A percentile compares a stretch with the other conserved stretches of the same genome.
Evolutionary conservation across 2,113 vertebrate species (phyloP).

Genomic region (Urocynchramus pylzowi): DNA sequence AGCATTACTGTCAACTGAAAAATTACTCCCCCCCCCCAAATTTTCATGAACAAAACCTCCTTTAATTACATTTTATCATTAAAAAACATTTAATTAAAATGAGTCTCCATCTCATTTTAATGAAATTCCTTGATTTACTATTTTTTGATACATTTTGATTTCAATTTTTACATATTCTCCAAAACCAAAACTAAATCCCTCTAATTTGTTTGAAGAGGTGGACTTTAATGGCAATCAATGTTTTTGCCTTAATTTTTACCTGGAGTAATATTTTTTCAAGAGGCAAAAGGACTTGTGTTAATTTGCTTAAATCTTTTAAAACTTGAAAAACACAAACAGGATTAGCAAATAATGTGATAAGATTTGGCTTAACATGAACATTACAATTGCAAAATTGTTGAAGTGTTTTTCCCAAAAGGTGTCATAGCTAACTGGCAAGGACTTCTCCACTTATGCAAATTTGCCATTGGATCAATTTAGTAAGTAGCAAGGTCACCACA

Average conservation of each 20-base stretch:
- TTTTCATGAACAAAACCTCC: neutral
- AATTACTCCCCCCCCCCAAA: rapidly evolving
- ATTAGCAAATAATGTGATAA: neutral
- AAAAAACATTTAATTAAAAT: neutral
- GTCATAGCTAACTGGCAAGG: neutral
- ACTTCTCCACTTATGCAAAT: no score
- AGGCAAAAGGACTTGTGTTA: neutral
- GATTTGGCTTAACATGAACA: neutral
- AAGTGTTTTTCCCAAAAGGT: neutral
- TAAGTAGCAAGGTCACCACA: neutral
- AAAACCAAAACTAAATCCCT: neutral
- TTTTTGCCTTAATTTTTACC: neutral
- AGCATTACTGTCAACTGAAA: neutral
- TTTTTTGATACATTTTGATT: neutral
- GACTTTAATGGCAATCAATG: neutral
- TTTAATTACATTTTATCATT: neutral
- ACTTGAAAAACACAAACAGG: neutral
- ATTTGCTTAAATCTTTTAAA: neutral
- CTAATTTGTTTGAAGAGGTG: neutral
- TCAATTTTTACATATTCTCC: neutral
- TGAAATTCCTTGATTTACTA: no score
- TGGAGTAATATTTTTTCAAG: neutral
- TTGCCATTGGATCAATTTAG: neutral
- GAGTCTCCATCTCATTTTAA: neutral
- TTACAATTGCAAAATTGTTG: neutral